Base-by-base conservation (phyloP, 2,113 vertebrate species). In the Thinocorus orbignyianus region DNA sequence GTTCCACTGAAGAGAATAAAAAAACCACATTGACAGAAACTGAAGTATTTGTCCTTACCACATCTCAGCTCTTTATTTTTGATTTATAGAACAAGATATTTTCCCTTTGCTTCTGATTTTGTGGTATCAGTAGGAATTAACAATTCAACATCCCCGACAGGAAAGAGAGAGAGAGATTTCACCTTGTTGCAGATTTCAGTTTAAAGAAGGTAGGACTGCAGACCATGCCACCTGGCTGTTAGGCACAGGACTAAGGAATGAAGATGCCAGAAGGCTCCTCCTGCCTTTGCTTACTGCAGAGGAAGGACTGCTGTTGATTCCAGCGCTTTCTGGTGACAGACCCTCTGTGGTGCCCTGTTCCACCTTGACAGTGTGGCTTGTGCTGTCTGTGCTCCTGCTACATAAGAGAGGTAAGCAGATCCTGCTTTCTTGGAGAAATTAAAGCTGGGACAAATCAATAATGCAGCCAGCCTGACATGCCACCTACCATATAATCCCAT, bases 351-450 rank as follows among this genome's bases (percentile, higher is more conserved):
- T 4, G 1, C 51, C 41, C 70, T 77, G 31, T 41, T 91, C 88
- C 84, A 93, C 90, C 90, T 93, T 86, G 92, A 35, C 42, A 83
- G 46, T 0, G 3, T 58, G 37, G 26, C 51, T 70, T 33, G 42
- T 62, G 82, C 62, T 23, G 12, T 66, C 62, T 83, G 37, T 51
- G 60, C 76, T 51, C 60, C 66, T 9, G 1, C 88, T 90, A 39
- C 0, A 2, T 84, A 84, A 88, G 31, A 42, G 28, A 37, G 35
- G 41, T 52, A 44, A 88, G 69, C 83, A 94, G 93, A 91, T 81
- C n/a, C 65, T 93, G 77, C 61, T 17, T 93, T 94, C 78, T 87
- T 65, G 13, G 48, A 48, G 83, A 93, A 91, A 78, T 91, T 72
- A 89, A 58, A 54, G 83, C 57, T 57, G 73, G 88, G 62, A 77